phyloP scores from a whole-genome alignment of 2,888 invertebrate genomes.

The Mythimna lalbum region DNA sequence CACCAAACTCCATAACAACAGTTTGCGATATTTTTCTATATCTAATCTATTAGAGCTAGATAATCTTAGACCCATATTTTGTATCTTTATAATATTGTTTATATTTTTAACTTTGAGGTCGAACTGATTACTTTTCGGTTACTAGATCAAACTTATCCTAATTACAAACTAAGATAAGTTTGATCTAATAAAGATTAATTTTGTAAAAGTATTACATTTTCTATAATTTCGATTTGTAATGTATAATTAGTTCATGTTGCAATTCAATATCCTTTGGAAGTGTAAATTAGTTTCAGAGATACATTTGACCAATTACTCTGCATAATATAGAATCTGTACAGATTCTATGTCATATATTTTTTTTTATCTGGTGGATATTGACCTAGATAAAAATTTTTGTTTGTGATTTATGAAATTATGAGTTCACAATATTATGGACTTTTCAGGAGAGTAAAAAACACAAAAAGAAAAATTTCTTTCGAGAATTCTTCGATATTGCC shows the following conservation, averaged over 20 bases:
- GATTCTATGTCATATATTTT: not conserved
- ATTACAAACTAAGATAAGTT: too few species aligned
- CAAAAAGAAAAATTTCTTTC: conserved; percentile 77
- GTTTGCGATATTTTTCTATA: not conserved
- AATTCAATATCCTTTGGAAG: not conserved
- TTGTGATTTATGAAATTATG: not conserved
- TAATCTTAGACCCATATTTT: not conserved
- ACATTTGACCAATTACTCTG: not conserved
- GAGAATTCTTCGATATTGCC: conserved; percentile 94
- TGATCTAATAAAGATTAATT: too few species aligned
- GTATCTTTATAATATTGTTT: not conserved
- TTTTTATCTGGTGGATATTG: not conserved
- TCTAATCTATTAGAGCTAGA: not conserved
- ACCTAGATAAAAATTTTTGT: too few species aligned
- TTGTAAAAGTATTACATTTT: not conserved
- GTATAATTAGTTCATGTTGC: too few species aligned
- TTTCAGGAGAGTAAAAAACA: conserved; percentile 48
- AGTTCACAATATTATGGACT: not conserved
- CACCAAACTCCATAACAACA: not conserved
- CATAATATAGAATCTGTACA: too few species aligned
- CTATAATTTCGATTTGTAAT: too few species aligned
- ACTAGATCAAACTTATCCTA: not conserved
- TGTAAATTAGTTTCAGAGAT: not conserved
- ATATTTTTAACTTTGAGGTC: not conserved
- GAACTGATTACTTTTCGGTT: not conserved